Evolutionary conservation across 1,140 invertebrate genomes (phyloP).

Genomic region (Phocides pigmalion): DNA sequence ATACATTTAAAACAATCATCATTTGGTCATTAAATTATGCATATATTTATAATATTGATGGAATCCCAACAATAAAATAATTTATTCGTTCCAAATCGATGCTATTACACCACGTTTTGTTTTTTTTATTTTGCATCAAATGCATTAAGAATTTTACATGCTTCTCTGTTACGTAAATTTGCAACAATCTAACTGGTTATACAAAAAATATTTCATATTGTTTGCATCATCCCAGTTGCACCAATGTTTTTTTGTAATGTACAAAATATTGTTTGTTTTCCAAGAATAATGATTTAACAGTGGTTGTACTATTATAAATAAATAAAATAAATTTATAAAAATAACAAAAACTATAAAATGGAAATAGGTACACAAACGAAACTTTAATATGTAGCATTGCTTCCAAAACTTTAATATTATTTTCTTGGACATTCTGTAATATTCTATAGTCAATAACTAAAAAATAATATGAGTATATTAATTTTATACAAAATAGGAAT

Average conservation of each 20-base stretch:
- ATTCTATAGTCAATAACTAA: too few species aligned
- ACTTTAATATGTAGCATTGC: too few species aligned
- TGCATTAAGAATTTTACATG: constrained; percentile 30
- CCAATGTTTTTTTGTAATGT: neutral
- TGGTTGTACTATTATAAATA: too few species aligned
- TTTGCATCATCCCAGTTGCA: neutral
- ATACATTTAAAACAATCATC: constrained; percentile 40
- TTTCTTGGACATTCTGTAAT: too few species aligned
- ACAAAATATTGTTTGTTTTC: neutral
- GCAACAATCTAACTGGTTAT: constrained; percentile 23
- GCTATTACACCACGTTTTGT: constrained; percentile 23
- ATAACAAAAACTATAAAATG: too few species aligned
- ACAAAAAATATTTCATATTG: constrained; percentile 4
- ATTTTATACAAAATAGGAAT: too few species aligned
- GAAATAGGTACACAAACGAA: too few species aligned
- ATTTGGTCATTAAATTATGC: constrained; percentile 24
- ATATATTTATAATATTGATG: constrained; percentile 25
- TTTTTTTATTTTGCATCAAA: constrained; percentile 27
- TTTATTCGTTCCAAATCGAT: constrained; percentile 24
- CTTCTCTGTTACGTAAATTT: constrained; percentile 31
- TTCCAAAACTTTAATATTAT: too few species aligned
- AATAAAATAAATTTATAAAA: too few species aligned
- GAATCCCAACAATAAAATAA: constrained; percentile 29
- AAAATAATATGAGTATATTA: too few species aligned
- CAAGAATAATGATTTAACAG: too few species aligned